These are phyloP conservation scores for Colaptes auratus DNA, from an alignment of 2,113 vertebrate genomes.

Conservation along the genomic window DNA sequence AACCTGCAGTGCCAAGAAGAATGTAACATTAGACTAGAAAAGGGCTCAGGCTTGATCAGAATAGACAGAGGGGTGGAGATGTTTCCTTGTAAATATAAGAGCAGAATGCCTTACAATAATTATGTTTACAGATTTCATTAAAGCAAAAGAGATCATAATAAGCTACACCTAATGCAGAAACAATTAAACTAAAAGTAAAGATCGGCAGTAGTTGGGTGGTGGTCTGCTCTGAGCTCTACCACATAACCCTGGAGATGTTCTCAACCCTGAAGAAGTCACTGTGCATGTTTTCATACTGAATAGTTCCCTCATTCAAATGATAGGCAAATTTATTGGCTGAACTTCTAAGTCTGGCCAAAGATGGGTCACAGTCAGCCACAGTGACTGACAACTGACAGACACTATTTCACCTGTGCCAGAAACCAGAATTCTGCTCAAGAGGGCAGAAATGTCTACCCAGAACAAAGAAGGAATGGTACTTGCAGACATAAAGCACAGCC, in stretches of 20 bases:
- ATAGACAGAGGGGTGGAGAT: not conserved
- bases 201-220: not conserved
- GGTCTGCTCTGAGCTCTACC: not conserved
- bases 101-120: not conserved
- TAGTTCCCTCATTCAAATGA: not conserved
- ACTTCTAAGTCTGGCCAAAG: not conserved
- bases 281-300: not conserved
- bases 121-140: not conserved
- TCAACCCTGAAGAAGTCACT: not conserved
- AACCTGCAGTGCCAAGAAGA: conserved; percentile 51
- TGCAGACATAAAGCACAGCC: not conserved
- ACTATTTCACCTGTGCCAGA: not conserved
- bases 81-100: not conserved
- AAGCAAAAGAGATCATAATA: not conserved
- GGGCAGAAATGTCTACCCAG: not conserved
- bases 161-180: not conserved
- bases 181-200: not conserved
- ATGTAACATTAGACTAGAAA: not conserved
- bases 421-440: not conserved
- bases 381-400: not conserved
- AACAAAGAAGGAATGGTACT: not conserved
- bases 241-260: not conserved
- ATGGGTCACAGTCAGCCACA: not conserved
- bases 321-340: not conserved
- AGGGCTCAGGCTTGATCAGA: not conserved